Percentiles rank a stretch among this genome's conserved stretches.
Evolutionary conservation across 2,888 invertebrate species (phyloP).

Genomic region (Falcaria lacertinaria): DNA sequence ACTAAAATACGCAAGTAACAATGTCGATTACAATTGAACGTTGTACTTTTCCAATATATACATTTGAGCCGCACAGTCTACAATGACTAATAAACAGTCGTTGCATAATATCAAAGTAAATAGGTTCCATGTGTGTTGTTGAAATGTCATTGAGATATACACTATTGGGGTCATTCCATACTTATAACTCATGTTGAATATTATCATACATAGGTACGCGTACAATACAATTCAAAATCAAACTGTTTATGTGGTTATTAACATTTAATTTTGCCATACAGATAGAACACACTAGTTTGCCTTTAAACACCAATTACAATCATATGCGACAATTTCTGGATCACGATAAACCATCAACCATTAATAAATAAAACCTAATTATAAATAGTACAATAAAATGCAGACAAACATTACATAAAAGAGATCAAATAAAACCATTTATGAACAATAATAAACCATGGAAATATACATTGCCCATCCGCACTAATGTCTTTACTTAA

Average conservation of each 20-base stretch:
- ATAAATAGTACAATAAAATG: conserved; percentile 28
- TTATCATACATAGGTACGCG: neutral
- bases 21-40: conserved; percentile 48
- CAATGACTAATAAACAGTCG: neutral
- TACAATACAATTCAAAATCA: neutral
- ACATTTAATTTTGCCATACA: neutral
- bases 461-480: conserved; percentile 18
- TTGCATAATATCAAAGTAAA: neutral
- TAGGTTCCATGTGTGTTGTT: neutral
- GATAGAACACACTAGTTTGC: neutral
- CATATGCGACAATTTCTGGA: conserved; percentile 15
- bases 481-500: neutral
- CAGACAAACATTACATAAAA: conserved; percentile 23
- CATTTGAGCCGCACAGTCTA: conserved; percentile 44
- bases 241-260: no score
- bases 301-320: neutral
- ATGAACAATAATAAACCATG: conserved; percentile 6
- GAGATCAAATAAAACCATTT: conserved; percentile 33
- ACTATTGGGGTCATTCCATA: neutral
- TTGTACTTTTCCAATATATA: conserved; percentile 58
- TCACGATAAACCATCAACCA: conserved; percentile 23
- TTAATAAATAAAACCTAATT: conserved; percentile 22
- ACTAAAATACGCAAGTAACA: conserved; percentile 36
- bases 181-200: neutral
- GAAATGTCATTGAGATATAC: neutral